Conservation (phyloP, 2,888 invertebrate species). For the Formica aserva region DNA sequence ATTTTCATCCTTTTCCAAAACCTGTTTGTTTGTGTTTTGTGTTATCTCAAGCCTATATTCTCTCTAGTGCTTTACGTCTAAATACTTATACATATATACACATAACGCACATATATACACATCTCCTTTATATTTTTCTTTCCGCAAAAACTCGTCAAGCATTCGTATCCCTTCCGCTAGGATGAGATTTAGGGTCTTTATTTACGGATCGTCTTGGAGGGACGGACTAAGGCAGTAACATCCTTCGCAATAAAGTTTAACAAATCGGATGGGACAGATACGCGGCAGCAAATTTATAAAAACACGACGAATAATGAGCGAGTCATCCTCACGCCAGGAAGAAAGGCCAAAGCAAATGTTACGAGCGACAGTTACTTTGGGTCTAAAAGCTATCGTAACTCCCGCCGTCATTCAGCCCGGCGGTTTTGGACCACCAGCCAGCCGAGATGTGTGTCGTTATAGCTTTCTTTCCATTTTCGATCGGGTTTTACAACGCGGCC, state of each 20-base stretch:
- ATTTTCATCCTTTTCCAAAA: neutral
- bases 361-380: constrained; percentile 62
- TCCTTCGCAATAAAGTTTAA: constrained; percentile 19
- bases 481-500: constrained; percentile 28
- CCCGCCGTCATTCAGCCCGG: constrained; percentile 56
- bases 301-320: constrained; percentile 67
- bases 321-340: constrained; percentile 13
- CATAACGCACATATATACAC: neutral
- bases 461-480: constrained; percentile 38
- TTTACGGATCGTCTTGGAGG: neutral
- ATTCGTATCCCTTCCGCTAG: constrained; percentile 7
- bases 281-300: constrained; percentile 58
- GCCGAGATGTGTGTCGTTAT: constrained; percentile 50
- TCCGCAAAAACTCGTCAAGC: neutral
- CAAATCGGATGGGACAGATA: constrained; percentile 26
- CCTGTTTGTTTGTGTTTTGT: neutral
- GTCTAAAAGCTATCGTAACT: constrained; percentile 64
- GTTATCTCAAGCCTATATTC: neutral
- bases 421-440: constrained; percentile 46
- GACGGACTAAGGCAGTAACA: neutral
- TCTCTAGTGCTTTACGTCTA: neutral
- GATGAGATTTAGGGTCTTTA: constrained; percentile 27
- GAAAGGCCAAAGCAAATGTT: constrained; percentile 55
- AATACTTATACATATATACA: neutral
- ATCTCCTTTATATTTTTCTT: neutral